Evolutionary conservation across 1,140 invertebrate genomes (phyloP).

Genomic region (Homarus americanus): DNA sequence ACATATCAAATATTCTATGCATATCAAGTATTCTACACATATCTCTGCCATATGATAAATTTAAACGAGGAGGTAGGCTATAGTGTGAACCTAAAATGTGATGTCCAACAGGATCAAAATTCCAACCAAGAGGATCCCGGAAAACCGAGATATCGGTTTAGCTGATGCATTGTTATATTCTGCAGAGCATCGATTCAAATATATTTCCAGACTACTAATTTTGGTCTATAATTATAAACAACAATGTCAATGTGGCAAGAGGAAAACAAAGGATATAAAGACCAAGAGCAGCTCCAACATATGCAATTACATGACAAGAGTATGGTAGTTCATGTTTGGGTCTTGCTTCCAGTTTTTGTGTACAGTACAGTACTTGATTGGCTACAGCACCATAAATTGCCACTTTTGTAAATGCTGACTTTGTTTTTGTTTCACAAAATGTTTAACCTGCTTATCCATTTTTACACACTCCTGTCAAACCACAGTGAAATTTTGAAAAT

Average conservation of each 20-base stretch:
- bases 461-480: background rate
- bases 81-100: background rate
- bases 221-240: background rate
- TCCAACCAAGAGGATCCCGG: background rate
- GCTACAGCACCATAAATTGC: background rate
- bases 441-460: background rate
- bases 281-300: background rate
- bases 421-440: background rate
- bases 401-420: background rate
- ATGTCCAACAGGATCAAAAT: background rate
- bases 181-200: conserved; percentile 4
- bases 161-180: background rate
- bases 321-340: background rate
- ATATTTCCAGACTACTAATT: conserved; percentile 8
- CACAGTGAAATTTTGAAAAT: background rate
- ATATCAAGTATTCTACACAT: too few relatives aligned
- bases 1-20: background rate
- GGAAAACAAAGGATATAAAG: background rate
- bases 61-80: background rate
- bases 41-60: background rate
- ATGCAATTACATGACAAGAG: background rate
- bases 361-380: background rate
- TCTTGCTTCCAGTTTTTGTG: background rate
- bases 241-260: conserved; percentile 15
- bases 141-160: background rate